These are phyloP conservation scores for Leptogaster cylindrica DNA, from an alignment of 2,888 invertebrate genomes.

Conservation along the genomic window DNA sequence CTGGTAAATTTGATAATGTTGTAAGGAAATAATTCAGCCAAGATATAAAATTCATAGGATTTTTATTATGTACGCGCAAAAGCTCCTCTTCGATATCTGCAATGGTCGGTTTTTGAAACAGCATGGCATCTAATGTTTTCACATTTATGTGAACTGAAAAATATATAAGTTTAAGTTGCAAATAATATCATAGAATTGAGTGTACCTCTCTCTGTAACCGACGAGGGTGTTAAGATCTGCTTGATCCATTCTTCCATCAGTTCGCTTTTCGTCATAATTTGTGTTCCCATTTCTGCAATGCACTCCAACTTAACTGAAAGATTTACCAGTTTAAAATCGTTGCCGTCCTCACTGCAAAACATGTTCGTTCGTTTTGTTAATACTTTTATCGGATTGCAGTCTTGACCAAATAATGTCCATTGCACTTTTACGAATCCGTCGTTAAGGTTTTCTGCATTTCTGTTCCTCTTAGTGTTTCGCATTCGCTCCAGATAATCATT, in stretches of 20 bases:
- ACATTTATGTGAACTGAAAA: slow-evolving; percentile 41
- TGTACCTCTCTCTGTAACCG: slow-evolving; percentile 49
- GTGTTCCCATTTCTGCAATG: slow-evolving; percentile 50
- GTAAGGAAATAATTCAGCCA: slow-evolving; percentile 16
- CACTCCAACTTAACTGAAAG: slow-evolving; percentile 51
- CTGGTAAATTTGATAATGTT: slow-evolving; percentile 38
- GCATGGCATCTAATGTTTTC: slow-evolving; percentile 15
- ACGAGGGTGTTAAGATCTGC: slow-evolving; percentile 47
- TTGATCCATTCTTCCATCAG: slow-evolving; percentile 49
- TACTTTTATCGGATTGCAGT: neutral
- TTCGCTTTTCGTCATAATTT: slow-evolving; percentile 49
- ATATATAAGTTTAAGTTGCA: neutral
- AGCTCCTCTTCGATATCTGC: slow-evolving; percentile 42
- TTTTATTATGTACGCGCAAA: slow-evolving; percentile 34
- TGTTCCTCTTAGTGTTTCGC: slow-evolving; percentile 7
- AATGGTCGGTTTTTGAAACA: slow-evolving; percentile 19
- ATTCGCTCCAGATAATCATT: neutral
- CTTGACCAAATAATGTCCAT: neutral
- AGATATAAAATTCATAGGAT: slow-evolving; percentile 3
- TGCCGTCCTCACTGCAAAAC: neutral
- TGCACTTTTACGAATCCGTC: neutral
- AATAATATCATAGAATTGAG: neutral
- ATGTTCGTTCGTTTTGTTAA: neutral
- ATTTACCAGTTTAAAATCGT: slow-evolving; percentile 25
- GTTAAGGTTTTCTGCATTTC: too few relatives aligned